These are phyloP conservation scores for Sinocyclocheilus grahami DNA, from an alignment of 2,113 vertebrate species.

Conservation along the genomic window DNA sequence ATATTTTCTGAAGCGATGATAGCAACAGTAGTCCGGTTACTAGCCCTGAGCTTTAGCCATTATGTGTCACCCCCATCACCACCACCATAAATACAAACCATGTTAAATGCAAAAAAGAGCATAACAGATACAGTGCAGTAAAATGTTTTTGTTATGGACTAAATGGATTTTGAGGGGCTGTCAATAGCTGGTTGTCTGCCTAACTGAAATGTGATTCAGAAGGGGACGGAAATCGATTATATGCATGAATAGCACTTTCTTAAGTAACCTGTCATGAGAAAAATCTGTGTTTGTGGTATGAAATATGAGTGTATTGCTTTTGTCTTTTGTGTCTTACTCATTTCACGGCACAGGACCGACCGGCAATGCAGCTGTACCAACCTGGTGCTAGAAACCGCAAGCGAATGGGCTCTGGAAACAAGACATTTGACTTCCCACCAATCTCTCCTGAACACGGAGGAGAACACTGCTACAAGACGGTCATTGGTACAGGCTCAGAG, in stretches of 20 bases:
- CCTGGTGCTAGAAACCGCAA: conserved; percentile 85
- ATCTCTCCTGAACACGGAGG: conserved; percentile 73
- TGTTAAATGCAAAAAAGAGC: not conserved
- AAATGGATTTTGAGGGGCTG: conserved; percentile 38
- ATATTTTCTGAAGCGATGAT: not conserved
- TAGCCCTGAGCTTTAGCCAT: conserved; percentile 12
- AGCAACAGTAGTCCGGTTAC: not conserved
- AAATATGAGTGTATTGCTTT: conserved; percentile 50
- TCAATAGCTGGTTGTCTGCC: conserved; percentile 40
- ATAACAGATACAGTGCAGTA: not conserved
- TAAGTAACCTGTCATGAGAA: not conserved
- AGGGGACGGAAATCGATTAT: conserved; percentile 28
- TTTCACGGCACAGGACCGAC: conserved; percentile 81
- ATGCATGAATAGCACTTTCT: conserved; percentile 35
- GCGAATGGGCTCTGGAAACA: conserved; percentile 77
- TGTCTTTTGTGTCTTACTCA: conserved; percentile 57
- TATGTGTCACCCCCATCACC: not conserved
- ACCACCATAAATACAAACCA: not conserved
- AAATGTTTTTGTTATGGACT: not conserved
- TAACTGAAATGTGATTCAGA: conserved; percentile 31
- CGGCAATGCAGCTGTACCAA: conserved; percentile 92
- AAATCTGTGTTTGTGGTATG: conserved; percentile 19
- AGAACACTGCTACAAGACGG: conserved; percentile 77
- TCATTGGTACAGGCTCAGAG: conserved; percentile 75
- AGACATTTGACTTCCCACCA: conserved; percentile 77